Base-by-base conservation (phyloP, 2,888 invertebrate species). In the Agrotis ipsilon region DNA sequence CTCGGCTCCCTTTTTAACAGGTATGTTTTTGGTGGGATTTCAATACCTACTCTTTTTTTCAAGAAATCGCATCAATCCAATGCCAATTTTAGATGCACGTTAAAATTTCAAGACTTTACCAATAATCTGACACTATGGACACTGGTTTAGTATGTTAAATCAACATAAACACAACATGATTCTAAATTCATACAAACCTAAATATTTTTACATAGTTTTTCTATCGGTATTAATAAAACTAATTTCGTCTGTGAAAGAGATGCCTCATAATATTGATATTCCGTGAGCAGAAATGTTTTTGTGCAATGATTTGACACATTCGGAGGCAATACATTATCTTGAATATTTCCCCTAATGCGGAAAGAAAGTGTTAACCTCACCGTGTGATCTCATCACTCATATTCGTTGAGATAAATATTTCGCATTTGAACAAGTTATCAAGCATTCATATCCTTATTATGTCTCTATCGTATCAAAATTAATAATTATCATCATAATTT, bases 251-350 rank as follows among this genome's bases (percentile, higher is more conserved):
- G 46, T 51, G 48, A n/a, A n/a, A 13, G n/a, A 19, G 21, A 54
- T 49, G 43, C 14, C 18, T n/a, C 48, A 4, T 14, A 39, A 43
- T 27, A 51, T 59, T 54, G 39, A 63, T 73, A 60, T 73, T 60
- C 14, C 21, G 21, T 51, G 46, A 46, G 24, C 24, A 51, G 39
- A 73, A 79, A 64, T 51, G 14, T 79, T 74, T 52, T 55, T 51
- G 39, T 48, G 64, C 59, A 60, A 73, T 75, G 45, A 73, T 48
- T 75, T 59, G 64, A 75, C 63, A 75, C 32, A 73, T 75, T 55
- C 39, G n/a, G n/a, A 21, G 21, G 64, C 63, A 72, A 79, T 55
- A 64, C 2, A 64, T 65, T 73, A 64, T 46, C 46, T 46, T 46
- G 27, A n/a, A 71, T 55, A 24, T 60, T 65, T 55, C 21, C 21